Evolutionary conservation across 2,888 invertebrate genomes (phyloP), one percentile per base, ranked within the genome.

Genomic region (Diarsia dahlii): DNA sequence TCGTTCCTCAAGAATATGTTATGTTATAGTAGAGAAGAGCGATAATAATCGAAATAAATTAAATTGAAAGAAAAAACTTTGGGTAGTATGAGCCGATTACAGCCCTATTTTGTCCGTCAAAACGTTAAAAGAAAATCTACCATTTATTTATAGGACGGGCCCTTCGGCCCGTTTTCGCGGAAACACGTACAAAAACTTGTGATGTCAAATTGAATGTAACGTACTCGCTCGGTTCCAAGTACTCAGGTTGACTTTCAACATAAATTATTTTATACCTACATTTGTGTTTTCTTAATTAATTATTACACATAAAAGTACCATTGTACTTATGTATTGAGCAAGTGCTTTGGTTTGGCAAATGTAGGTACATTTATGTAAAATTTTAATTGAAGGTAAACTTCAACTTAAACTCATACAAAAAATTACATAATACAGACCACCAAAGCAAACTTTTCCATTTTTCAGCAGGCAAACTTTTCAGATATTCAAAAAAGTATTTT

Each of bases 401-500:
- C 13, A 56, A 56, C 23, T 56, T 23, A 56, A 23, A 23, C 23
- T 23, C 15, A 15, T 58, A 58, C 28, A 58, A 58, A 28, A 28
- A 3, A 18, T 28, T 28, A 58, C 15, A 18, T 20, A 34, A 45
- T n/a, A 39, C 6, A n/a, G 3, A 63, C 45, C 39, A n/a, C 10
- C 9, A 50, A 46, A 6, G 5, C 5, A 2, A 64, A 45, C 15
- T n/a, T 58, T 39, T 10, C 1, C 20, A 45, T 13, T 28, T 52
- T 56, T 48, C 20, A 39, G 13, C 39, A 13, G 9, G 13, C 1
- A 34, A 66, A 46, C 56, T 65, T 54, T 69, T 67, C 3, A 56
- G 64, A 80, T 80, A 80, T 70, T 80, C 66, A n/a, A 3, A 10
- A 34, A 10, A 28, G 12, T 52, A 28, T 52, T 52, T 76, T 58